These are phyloP conservation scores for Catamblyrhynchus diadema DNA, from an alignment of 2,797 vertebrate species.

Conservation along the genomic window DNA sequence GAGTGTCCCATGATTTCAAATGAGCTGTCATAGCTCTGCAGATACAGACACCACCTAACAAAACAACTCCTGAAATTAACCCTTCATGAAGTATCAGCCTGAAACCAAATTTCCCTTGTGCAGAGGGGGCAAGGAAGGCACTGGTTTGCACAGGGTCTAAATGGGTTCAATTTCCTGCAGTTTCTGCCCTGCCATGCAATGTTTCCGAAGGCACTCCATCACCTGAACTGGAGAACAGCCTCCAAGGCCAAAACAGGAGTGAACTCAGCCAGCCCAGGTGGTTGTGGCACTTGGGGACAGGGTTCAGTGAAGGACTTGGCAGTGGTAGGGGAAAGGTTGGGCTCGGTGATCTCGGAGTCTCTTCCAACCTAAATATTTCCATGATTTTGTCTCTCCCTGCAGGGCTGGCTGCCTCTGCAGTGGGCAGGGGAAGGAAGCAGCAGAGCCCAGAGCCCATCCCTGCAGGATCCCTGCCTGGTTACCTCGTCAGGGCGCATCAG, in stretches of 20 bases:
- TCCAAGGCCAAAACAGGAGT: background rate
- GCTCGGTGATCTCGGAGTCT: background rate
- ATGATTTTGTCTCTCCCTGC: background rate
- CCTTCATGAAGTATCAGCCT: background rate
- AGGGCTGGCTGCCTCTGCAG: background rate
- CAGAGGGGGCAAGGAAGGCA: background rate
- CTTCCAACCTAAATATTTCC: background rate
- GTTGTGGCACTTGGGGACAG: background rate
- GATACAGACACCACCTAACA: background rate
- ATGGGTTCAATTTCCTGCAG: background rate
- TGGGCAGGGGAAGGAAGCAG: background rate
- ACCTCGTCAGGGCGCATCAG: conserved; percentile 76
- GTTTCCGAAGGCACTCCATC: background rate
- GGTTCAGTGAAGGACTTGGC: background rate
- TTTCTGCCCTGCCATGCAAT: background rate
- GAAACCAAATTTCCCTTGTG: background rate
- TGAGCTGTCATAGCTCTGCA: background rate
- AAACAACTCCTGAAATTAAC: background rate
- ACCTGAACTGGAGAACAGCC: background rate
- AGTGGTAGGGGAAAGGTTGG: background rate
- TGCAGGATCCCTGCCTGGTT: background rate
- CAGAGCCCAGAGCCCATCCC: background rate
- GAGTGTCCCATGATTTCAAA: background rate
- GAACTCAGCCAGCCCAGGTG: background rate
- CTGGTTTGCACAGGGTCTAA: rapidly evolving